Base-by-base conservation (phyloP, 1,140 invertebrate species). In the Whitmania pigra region DNA sequence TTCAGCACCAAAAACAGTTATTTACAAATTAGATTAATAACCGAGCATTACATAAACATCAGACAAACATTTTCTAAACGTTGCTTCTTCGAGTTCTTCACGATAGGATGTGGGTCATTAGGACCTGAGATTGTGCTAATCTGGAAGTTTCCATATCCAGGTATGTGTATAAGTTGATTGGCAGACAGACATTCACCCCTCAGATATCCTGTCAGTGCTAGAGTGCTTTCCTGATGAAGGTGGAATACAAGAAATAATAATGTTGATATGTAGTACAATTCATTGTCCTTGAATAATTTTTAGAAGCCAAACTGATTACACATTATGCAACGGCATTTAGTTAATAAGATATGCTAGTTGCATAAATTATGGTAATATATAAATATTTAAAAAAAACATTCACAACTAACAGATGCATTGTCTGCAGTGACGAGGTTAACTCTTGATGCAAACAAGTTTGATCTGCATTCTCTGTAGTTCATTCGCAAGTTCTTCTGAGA, bases 121-220 rank as follows among this genome's bases (percentile, higher is more conserved):
- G 85, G 79, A 0, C 86, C 85, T 83, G 89, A 88, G 75, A 97
- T 92, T 79, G 88, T 87, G 4, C 82, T 84, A 86, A 97, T 88
- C 85, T 96, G 93, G 81, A 89, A 97, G 79, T 95, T 90, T 55
- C 93, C 94, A 78, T 92, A 87, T 0, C 92, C 93, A 69, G 91
- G 88, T 69, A 98, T 87, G 78, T 97, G 91, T 66, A 98, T 84
- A 66, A 97, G 83, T 75, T 88, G 84, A 85, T 97, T 96, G 0
- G 90, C 92, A 54, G 95, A 82, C 11, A 89, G 83, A 76, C 87
- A 85, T 17, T 78, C 77, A 0, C 92, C 90, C 77, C 90, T 84
- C 66, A 97, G 80, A 82, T 89, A 95, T 3, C 94, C 94, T 73
- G 88, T 88, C 1, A 97, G 80, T 83, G 89, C 89, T 40, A 97